Evolutionary conservation across 2,113 vertebrate genomes (phyloP), one percentile per base, ranked within the genome.

Genomic region (Psittacula cyanocephala): DNA sequence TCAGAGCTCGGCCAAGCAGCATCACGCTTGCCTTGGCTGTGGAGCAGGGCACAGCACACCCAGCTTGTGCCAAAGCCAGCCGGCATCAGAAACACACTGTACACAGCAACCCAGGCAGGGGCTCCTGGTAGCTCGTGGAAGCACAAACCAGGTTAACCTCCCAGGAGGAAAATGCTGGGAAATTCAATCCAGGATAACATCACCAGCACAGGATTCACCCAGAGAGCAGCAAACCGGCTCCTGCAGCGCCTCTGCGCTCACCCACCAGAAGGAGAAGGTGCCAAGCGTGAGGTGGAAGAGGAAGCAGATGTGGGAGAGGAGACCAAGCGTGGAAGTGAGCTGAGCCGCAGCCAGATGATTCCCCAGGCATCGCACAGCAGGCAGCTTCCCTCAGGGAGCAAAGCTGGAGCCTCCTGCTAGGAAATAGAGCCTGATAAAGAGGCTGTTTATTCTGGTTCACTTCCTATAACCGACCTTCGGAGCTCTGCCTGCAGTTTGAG

Each of bases 381-480:
- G 71, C 95, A 81, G 2, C 88, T 95, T 94, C 95, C 90, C 90
- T 81, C 15, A 1, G 65, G 71, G 83, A 93, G 62, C 5, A 1
- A 43, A 80, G 60, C 59, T 27, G 43, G 64, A 92, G 68, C 1
- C 0, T 41, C 65, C 84, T 17, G 31, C 2, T 85, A n/a, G 78
- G 83, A 92, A 93, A 92, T 44, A 59, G 77, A 93, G 47, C 75
- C 83, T 67, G 86, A 81, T 86, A 89, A 93, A 95, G 88, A 81
- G 75, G 46, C 75, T 95, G 89, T 91, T 95, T 91, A 64, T 96
- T 95, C 95, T 94, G 95, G 86, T 96, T 93, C 78, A 82, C 64
- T 96, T 96, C 94, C 91, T 81, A 64, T 63, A 80, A 70, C 71
- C 6, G 22, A 92, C 91, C 95, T 68, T 57, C n/a, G 35, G 37